phyloP scores from a whole-genome alignment of 1,140 invertebrate genomes.

The Drosophila gunungcola region DNA sequence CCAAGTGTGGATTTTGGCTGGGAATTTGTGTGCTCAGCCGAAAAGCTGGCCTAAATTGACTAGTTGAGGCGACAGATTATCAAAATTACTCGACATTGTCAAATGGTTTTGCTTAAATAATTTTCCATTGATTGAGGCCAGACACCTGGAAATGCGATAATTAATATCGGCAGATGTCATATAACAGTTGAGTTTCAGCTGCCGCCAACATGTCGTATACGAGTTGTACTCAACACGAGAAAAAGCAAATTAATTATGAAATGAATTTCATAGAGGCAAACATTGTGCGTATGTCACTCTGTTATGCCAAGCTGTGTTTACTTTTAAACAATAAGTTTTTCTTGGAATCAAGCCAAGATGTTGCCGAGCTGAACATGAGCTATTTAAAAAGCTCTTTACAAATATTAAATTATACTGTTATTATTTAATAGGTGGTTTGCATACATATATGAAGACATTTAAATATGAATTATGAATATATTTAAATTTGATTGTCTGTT shows the following conservation, averaged over 20 bases:
- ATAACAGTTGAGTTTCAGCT: slow-evolving; percentile 26
- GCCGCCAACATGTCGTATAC: slow-evolving; percentile 49
- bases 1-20: slow-evolving; percentile 2
- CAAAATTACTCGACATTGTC: slow-evolving; percentile 24
- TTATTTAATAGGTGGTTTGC: background rate
- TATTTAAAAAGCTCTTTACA: background rate
- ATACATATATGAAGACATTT: too few species aligned
- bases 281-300: slow-evolving; percentile 19
- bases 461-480: background rate
- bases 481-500: background rate
- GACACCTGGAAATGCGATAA: slow-evolving; percentile 57
- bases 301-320: slow-evolving; percentile 45
- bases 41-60: slow-evolving; percentile 21
- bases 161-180: slow-evolving; percentile 54
- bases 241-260: slow-evolving; percentile 56
- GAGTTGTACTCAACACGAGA: slow-evolving; percentile 32
- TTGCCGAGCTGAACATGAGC: slow-evolving; percentile 19
- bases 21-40: slow-evolving; percentile 3
- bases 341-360: slow-evolving; percentile 17
- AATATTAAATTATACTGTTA: background rate
- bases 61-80: slow-evolving; percentile 28
- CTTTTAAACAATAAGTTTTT: slow-evolving; percentile 47
- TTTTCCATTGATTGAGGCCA: slow-evolving; percentile 23
- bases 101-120: slow-evolving; percentile 18
- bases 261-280: slow-evolving; percentile 33